Conservation (phyloP, 2,888 invertebrate genomes). For the Diadromus collaris region DNA sequence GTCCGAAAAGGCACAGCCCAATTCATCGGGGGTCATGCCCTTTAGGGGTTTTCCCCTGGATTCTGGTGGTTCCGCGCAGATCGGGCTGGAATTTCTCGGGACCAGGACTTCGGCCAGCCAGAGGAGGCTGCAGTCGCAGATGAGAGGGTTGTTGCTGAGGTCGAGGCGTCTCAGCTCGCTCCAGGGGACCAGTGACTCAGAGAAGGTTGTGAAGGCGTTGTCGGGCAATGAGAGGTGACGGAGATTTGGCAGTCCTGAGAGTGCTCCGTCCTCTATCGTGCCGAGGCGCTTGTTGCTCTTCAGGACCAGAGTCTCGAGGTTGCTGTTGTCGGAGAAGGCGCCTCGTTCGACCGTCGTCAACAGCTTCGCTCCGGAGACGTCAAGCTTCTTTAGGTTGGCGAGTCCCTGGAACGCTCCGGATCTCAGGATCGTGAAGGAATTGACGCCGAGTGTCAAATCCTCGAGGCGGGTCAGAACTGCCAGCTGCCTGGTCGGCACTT, state of each 20-base stretch:
- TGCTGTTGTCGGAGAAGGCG: conserved; percentile 90
- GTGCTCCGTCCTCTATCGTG: conserved; percentile 88
- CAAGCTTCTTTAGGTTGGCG: conserved; percentile 88
- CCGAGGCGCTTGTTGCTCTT: conserved; percentile 89
- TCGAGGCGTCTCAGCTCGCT: conserved; percentile 89
- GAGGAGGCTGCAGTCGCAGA: conserved; percentile 90
- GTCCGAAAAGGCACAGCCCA: conserved; percentile 91
- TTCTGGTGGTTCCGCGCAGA: conserved; percentile 88
- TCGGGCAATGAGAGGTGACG: conserved; percentile 89
- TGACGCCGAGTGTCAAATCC: conserved; percentile 91
- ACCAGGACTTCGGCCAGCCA: conserved; percentile 89
- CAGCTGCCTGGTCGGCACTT: conserved; percentile 89
- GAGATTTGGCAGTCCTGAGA: conserved; percentile 90
- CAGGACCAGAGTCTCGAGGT: conserved; percentile 88
- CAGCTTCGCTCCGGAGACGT: conserved; percentile 89
- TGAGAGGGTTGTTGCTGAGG: conserved; percentile 90
- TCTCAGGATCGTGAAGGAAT: conserved; percentile 87
- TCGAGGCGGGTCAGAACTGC: conserved; percentile 88
- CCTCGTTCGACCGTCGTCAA: conserved; percentile 88
- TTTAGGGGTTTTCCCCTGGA: conserved; percentile 85
- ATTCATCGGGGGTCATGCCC: conserved; percentile 87
- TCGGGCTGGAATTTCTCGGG: conserved; percentile 85
- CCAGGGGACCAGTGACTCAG: conserved; percentile 91
- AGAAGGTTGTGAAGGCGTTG: conserved; percentile 88
- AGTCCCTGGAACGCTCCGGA: conserved; percentile 90